Evolutionary conservation across 2,113 vertebrate genomes (phyloP).

Genomic region (Hemiprocne comata): DNA sequence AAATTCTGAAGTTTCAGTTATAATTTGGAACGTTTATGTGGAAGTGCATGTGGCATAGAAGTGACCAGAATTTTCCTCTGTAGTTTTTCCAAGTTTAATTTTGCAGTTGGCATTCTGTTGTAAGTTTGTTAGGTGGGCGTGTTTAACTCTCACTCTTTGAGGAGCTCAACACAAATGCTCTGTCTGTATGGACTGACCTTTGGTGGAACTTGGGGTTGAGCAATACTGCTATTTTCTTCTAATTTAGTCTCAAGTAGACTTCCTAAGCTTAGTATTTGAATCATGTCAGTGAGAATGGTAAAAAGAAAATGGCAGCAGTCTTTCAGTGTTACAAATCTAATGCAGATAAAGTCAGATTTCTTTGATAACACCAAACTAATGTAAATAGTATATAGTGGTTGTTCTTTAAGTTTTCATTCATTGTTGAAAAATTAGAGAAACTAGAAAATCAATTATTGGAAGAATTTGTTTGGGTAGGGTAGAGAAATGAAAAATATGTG

Average conservation of each 20-base stretch:
- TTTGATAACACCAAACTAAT: neutral
- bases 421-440: neutral
- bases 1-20: neutral
- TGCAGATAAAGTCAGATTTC: neutral
- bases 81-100: neutral
- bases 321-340: neutral
- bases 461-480: neutral
- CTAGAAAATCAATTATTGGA: neutral
- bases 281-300: neutral
- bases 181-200: neutral
- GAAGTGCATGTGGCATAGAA: neutral
- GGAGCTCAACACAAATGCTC: neutral
- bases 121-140: neutral
- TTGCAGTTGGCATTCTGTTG: neutral
- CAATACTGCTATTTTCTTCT: neutral
- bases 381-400: neutral
- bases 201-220: neutral
- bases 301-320: neutral
- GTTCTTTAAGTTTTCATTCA: neutral
- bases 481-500: neutral
- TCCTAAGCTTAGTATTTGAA: neutral
- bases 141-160: accelerated
- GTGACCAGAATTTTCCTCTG: neutral
- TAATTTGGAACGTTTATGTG: neutral
- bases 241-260: neutral